Conservation (phyloP, 2,113 vertebrate genomes). For the Proteles cristata region DNA sequence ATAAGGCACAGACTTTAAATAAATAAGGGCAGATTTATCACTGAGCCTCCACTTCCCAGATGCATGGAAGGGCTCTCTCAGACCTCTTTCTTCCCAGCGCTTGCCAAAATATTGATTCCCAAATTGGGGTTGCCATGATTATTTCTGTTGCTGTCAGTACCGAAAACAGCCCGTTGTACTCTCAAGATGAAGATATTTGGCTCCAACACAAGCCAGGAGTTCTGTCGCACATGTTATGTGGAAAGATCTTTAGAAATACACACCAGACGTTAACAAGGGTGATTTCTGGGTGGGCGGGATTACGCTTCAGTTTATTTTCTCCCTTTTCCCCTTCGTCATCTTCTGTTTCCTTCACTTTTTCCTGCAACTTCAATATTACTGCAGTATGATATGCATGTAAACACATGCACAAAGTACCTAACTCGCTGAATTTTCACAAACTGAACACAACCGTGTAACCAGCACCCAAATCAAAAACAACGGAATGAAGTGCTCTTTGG, state of each 20-base stretch:
- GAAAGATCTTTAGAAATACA: not conserved
- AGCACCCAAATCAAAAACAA: not conserved
- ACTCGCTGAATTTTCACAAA: not conserved
- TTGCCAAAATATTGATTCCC: not conserved
- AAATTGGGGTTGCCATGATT: not conserved
- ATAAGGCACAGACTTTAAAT: not conserved
- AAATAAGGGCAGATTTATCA: not conserved
- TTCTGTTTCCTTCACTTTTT: not conserved
- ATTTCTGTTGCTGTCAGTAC: not conserved
- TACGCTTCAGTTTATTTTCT: not conserved
- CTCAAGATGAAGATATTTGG: not conserved
- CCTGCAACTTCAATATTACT: not conserved
- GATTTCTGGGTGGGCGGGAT: not conserved
- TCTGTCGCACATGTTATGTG: accelerated
- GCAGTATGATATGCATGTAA: not conserved
- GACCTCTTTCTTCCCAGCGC: not conserved
- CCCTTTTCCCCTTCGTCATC: not conserved
- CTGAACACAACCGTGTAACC: not conserved
- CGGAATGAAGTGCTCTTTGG: not conserved
- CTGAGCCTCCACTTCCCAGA: too few relatives aligned
- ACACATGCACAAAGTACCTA: not conserved
- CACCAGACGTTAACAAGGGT: not conserved
- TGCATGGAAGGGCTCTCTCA: too few relatives aligned
- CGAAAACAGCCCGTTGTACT: not conserved
- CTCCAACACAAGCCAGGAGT: not conserved